Percentiles rank a stretch among this genome's conserved stretches.
These are phyloP conservation scores for Stenotaenia linearis DNA, from an alignment of 2,888 invertebrate genomes.

Conservation along the genomic window DNA sequence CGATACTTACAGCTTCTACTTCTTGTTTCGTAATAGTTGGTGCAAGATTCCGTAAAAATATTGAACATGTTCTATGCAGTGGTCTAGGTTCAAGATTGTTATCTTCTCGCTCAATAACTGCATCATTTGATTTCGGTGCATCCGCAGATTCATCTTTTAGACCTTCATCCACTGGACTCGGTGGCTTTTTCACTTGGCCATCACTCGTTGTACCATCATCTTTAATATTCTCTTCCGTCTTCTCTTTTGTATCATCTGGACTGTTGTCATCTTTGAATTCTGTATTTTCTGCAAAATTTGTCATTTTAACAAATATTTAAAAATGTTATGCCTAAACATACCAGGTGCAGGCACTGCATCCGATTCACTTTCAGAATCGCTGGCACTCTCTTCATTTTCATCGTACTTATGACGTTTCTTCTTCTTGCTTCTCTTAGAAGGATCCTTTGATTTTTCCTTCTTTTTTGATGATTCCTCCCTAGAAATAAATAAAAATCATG, in stretches of 20 bases:
- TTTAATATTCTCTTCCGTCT: not conserved
- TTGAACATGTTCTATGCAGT: slow-evolving; percentile 92
- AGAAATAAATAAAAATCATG: not conserved
- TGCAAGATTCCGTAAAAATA: slow-evolving; percentile 91
- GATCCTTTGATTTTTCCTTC: slow-evolving; percentile 33
- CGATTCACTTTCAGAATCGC: slow-evolving; percentile 48
- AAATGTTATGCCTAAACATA: slow-evolving; percentile 31
- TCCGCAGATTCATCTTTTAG: not conserved
- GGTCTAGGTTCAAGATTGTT: slow-evolving; percentile 47
- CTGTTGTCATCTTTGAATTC: slow-evolving; percentile 34
- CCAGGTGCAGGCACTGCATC: slow-evolving; percentile 44
- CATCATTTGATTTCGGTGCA: not conserved
- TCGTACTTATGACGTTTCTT: slow-evolving; percentile 41
- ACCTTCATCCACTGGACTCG: not conserved
- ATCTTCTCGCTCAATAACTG: not conserved
- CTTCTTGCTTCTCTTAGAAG: slow-evolving; percentile 41
- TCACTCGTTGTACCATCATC: not conserved
- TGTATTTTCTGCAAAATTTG: slow-evolving; percentile 33
- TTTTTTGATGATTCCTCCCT: slow-evolving; percentile 3
- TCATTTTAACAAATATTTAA: slow-evolving; percentile 31
- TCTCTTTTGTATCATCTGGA: not conserved
- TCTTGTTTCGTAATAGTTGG: slow-evolving; percentile 94
- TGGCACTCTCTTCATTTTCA: slow-evolving; percentile 44
- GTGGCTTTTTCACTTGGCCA: not conserved
- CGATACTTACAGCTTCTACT: slow-evolving; percentile 75